Evolutionary conservation across 2,888 invertebrate species (phyloP).

Genomic region (Chydorus sphaericus): DNA sequence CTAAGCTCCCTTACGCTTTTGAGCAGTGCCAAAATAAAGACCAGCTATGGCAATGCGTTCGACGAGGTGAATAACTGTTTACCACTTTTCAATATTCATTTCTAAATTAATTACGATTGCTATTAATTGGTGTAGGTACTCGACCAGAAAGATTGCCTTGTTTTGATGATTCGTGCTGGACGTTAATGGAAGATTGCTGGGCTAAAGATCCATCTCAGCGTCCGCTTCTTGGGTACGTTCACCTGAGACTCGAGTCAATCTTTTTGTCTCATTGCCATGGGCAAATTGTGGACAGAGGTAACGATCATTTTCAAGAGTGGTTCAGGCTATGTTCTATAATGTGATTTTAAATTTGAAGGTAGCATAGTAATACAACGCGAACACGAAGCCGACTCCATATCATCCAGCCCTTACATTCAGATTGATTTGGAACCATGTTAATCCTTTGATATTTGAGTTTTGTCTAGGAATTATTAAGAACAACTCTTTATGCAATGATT

Average conservation of each 20-base stretch:
- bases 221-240: conserved; percentile 63
- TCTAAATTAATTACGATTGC: neutral
- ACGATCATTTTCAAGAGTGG: neutral
- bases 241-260: conserved; percentile 47
- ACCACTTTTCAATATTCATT: conserved; percentile 4
- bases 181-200: conserved; percentile 73
- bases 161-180: conserved; percentile 67
- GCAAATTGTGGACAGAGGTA: conserved; percentile 11
- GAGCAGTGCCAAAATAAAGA: conserved; percentile 74
- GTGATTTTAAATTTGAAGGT: neutral
- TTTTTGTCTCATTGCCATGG: conserved; percentile 10
- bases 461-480: no score
- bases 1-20: conserved; percentile 59
- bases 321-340: neutral
- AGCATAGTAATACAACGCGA: conserved; percentile 14
- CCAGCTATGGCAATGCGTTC: conserved; percentile 68
- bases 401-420: conserved; percentile 16
- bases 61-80: conserved; percentile 44
- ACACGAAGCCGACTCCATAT: conserved; percentile 14
- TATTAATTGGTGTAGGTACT: conserved; percentile 40
- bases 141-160: conserved; percentile 60
- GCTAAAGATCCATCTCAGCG: conserved; percentile 52
- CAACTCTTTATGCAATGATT: no score
- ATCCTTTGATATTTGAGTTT: no score
- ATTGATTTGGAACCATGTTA: conserved; percentile 13